Evolutionary conservation across 2,888 invertebrate species (phyloP), one percentile per base, ranked within the genome.

Genomic region (Leptinotarsa haldemani): DNA sequence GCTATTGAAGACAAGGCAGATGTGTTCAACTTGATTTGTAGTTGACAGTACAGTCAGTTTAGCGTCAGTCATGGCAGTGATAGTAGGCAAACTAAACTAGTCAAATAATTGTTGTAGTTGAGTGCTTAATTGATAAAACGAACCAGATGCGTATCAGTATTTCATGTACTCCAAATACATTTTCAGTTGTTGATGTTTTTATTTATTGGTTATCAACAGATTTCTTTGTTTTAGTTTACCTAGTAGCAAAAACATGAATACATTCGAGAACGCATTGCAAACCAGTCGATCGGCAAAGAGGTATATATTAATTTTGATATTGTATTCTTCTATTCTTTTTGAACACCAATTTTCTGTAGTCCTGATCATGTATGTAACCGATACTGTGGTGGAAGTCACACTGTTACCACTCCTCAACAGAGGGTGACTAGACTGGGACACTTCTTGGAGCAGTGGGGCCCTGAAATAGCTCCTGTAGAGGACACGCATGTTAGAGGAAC

Each of bases 351-450:
- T 47, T 65, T 71, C 78, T 81, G 61, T 74, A 85, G 85, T 1
- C 83, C 84, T 56, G 88, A 88, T 79, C 88, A 92, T 80, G 83
- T 92, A 1, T 92, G 92, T 84, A 93, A 92, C 85, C 92, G 95
- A 0, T 94, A 94, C 85, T 94, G 94, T 79, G 95, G 95, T 40
- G 95, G 95, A 1, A 92, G 92, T 73, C 94, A 95, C 85, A 95
- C 95, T 1, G 87, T 90, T 15, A 92, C 93, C 20, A 93, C 93
- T 0, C 91, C 93, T 0, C 91, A 92, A 74, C 94, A 94, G 83
- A 90, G 93, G 77, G 91, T 93, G n/a, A 90, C 91, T 13, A 87
- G 92, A 12, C 83, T 90, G 65, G 92, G 92, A 0, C 92, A 93
- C 85, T 93, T 92, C 85, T 84, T 92, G 73, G 90, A 89, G 80